These are phyloP conservation scores for human (Homo sapiens) DNA, from an alignment of 2,113 vertebrate species.

Conservation along the genomic window GRCh38 chrX:11444001-11444500, in stretches of 20 bases:
- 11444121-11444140: not conserved
- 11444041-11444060: not conserved
- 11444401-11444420: not conserved
- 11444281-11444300: not conserved
- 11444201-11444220: not conserved
- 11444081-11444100: not conserved
- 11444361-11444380: not conserved
- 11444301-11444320: not conserved
- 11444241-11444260: not conserved
- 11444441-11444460: not conserved
- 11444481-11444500: not conserved
- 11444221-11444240: not conserved
- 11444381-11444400: not conserved
- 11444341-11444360: not conserved
- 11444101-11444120: not conserved
- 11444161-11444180: not conserved
- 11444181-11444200: not conserved
- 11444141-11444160: not conserved
- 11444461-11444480: not conserved
- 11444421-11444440: not conserved
- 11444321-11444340: not conserved
- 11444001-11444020: not conserved
- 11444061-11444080: not conserved
- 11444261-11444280: not conserved
- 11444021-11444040: not conserved